Conservation (phyloP, 2,113 vertebrate species). For the Gavialis gangeticus region DNA sequence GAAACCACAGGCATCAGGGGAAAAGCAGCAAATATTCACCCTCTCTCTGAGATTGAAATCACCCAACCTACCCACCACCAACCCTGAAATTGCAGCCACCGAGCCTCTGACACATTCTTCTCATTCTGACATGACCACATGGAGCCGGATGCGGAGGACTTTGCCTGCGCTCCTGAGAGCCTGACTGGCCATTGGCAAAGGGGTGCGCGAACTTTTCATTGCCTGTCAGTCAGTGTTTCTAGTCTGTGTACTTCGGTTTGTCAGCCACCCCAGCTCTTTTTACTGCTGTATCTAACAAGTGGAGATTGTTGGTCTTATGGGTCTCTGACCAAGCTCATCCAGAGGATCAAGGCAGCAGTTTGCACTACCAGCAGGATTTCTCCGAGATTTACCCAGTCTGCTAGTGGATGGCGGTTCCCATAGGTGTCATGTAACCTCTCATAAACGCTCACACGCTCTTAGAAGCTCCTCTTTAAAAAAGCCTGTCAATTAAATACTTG, state of each 20-base stretch:
- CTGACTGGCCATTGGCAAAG: background rate
- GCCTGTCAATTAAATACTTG: background rate
- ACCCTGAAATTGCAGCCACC: background rate
- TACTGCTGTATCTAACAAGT: background rate
- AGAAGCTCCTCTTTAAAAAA: background rate
- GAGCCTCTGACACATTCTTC: background rate
- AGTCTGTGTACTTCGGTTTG: background rate
- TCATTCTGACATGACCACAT: constrained; percentile 4
- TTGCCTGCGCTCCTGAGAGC: background rate
- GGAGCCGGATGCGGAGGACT: background rate
- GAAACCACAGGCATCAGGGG: constrained; percentile 41
- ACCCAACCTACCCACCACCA: constrained; percentile 32
- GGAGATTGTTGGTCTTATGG: background rate
- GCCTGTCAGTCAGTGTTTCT: background rate
- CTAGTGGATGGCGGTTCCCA: too few species aligned
- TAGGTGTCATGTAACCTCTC: too few species aligned
- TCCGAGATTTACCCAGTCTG: background rate
- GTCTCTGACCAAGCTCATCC: background rate
- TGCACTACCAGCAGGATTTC: background rate
- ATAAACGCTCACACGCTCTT: too few species aligned
- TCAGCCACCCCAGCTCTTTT: background rate
- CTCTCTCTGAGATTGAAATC: constrained; percentile 3
- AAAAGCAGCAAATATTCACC: constrained; percentile 7
- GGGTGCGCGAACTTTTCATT: background rate
- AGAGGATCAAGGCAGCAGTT: background rate